These are phyloP conservation scores for Oscheius sp. DNA, from an alignment of 1,140 invertebrate species.

Conservation along the genomic window DNA sequence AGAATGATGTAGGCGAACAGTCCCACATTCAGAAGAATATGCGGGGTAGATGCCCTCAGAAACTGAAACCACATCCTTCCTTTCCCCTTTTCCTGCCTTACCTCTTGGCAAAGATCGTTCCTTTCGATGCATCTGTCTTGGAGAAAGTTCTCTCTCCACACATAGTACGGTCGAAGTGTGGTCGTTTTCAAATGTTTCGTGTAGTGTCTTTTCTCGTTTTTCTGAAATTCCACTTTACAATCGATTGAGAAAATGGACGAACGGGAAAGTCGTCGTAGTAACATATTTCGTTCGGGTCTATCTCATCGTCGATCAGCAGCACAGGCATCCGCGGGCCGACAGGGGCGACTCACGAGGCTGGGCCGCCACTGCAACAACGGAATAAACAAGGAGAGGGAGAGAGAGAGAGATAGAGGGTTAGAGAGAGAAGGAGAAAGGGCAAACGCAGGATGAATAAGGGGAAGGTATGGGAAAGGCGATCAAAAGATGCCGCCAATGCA, in stretches of 20 bases:
- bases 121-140: slow-evolving; percentile 18
- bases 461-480: neutral
- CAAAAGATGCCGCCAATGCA: too few species aligned
- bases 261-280: neutral
- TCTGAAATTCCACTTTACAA: slow-evolving; percentile 1
- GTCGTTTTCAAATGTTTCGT: neutral
- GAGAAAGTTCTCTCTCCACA: slow-evolving; percentile 27
- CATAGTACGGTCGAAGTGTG: slow-evolving; percentile 13
- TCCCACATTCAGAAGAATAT: neutral
- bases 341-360: neutral
- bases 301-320: slow-evolving; percentile 2
- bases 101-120: slow-evolving; percentile 11
- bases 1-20: neutral
- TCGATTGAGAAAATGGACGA: neutral
- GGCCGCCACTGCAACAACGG: neutral
- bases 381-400: neutral
- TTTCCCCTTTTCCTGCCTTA: neutral
- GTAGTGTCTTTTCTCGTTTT: neutral
- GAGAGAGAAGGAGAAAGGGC: neutral
- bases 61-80: neutral
- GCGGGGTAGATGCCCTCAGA: neutral
- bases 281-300: neutral
- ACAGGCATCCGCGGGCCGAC: neutral
- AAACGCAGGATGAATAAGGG: neutral
- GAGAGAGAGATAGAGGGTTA: neutral